Base-by-base conservation (phyloP, 2,113 vertebrate genomes). In the Upupa epops region DNA sequence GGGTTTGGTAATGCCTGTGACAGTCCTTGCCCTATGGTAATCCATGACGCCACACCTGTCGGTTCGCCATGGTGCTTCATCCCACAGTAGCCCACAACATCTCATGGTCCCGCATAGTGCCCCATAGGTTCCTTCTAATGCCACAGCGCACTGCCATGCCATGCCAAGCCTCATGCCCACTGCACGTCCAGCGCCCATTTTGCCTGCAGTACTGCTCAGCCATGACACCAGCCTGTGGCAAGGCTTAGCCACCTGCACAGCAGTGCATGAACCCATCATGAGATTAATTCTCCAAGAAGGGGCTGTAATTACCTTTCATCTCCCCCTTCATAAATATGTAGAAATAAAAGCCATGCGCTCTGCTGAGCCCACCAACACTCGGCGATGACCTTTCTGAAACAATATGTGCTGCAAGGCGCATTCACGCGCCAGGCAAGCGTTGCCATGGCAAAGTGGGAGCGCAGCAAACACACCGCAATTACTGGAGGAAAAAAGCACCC, bases 381-480 rank as follows among this genome's bases (percentile, higher is more conserved):
- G 32, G 75, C 46, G 11, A 9, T 96, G 96, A 96, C 96, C 96
- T 97, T 96, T 96, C 75, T 8, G 32, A 94, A 92, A 52, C 95
- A 78, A 88, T 94, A 83, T 32, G 94, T 2, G 94, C 94, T 69
- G 92, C 26, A 64, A 75, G 84, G 93, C 94, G 56, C 86, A 64
- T 71, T 79, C 55, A 17, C 71, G 65, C 86, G 48, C 92, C 95
- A 20, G 88, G 92, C 92, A 11, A 60, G 92, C 94, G 95, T 97
- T 97, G 96, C 95, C 95, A 96, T 97, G 94, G 95, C 93, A 72
- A 95, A 94, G 91, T 17, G 42, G 75, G 83, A 85, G 83, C 13
- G 46, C 94, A 29, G 92, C 80, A 31, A 96, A 64, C 80, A 49
- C 92, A 58, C 78, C 19, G 71, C 91, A 83, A 74, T 92, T 90